Base-by-base conservation (phyloP, 2,113 vertebrate species). In the Sturnus vulgaris region DNA sequence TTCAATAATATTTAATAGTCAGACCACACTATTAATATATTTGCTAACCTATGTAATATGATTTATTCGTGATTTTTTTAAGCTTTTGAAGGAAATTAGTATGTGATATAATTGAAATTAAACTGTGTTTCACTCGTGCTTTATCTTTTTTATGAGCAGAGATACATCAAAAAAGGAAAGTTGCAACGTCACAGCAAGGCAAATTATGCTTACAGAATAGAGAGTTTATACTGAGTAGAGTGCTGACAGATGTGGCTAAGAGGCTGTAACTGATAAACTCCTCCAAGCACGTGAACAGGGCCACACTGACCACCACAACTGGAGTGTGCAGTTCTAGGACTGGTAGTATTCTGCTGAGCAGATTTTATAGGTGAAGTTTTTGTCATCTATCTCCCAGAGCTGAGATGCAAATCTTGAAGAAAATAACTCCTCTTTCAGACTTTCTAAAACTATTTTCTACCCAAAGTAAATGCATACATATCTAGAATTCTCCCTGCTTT, bases 221-320 rank as follows among this genome's bases (percentile, higher is more conserved):
- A 63, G 21, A n/a, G 21, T 40, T 27, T 63, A 18, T 33, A 79
- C 31, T 6, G 47, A 81, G 13, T 23, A 33, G 12, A 64, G 16
- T 4, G 6, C 13, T 57, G 4, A 46, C 1, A 86, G 31, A 78
- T 73, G 8, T 12, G 28, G 31, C 15, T 37, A 35, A 65, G 50
- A 37, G 12, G 9, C 6, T 37, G 31, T 39, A 76, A 39, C 10
- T 8, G 12, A 44, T 10, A 30, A 86, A 46, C 5, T 33, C 22
- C 17, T 40, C 37, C 35, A 81, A 39, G 17, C 11, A 37, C 4
- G 3, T 24, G 11, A 15, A 39, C 23, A 61, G 4, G 12, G 33
- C 5, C 73, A 19, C 13, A 70, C 11, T 8, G 7, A 57, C 20
- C 5, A 27, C 4, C 0, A 4, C 5, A 63, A 18, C 2, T 4